Percentiles rank a stretch among this genome's conserved stretches.
phyloP scores from a whole-genome alignment of 2,888 invertebrate species.

The Meliscaeva auricollis region DNA sequence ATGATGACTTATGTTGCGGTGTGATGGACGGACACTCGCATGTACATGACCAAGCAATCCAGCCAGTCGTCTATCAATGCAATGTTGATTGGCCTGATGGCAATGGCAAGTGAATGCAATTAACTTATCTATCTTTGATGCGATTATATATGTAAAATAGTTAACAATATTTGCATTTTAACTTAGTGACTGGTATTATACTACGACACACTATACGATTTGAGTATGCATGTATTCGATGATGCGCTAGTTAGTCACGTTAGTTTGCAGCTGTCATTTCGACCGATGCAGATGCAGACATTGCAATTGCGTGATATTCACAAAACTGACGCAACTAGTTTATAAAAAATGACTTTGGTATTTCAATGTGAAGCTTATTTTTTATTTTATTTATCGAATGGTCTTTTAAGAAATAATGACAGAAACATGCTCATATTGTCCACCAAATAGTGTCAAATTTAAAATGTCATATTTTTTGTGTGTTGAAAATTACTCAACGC shows the following conservation, averaged over 20 bases:
- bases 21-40: constrained; percentile 63
- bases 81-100: constrained; percentile 45
- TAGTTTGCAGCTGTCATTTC: constrained; percentile 34
- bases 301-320: constrained; percentile 30
- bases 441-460: neutral
- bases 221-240: too few species aligned
- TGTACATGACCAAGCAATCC: constrained; percentile 28
- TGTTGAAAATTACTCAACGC: neutral
- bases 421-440: neutral
- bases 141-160: constrained; percentile 2
- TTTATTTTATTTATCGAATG: neutral
- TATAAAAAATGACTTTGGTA: constrained; percentile 34
- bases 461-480: neutral
- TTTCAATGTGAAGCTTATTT: constrained; percentile 23
- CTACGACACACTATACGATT: too few species aligned
- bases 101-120: constrained; percentile 56
- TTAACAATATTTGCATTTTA: constrained; percentile 48
- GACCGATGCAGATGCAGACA: constrained; percentile 8
- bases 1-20: constrained; percentile 62
- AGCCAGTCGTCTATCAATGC: constrained; percentile 28
- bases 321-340: constrained; percentile 26
- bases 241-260: constrained; percentile 42
- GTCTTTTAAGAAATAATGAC: constrained; percentile 8
- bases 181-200: constrained; percentile 1
- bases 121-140: constrained; percentile 36